A percentile compares a stretch with the other conserved stretches of the same genome.
These are phyloP conservation scores for Hydra vulgaris DNA, from an alignment of 30 jellyfish, hydroid and myxozoan genomes.

Conservation along the genomic window DNA sequence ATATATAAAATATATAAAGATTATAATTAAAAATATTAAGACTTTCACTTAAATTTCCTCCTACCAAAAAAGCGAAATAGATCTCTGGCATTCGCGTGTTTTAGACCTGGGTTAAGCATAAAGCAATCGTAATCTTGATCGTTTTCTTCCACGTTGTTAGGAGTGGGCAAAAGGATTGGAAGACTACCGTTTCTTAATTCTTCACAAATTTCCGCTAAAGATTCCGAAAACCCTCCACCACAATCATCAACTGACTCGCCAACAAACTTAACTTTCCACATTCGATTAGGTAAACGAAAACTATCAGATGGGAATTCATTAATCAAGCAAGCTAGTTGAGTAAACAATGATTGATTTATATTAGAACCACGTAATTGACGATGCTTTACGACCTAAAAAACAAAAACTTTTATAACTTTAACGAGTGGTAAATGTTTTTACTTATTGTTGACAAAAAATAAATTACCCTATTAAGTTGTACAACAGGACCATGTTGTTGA, in stretches of 20 bases:
- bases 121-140: conserved; percentile 39
- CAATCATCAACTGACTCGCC: conserved; percentile 94
- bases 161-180: conserved; percentile 65
- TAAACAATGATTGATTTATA: conserved; percentile 45
- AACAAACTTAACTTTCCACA: conserved; percentile 77
- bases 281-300: conserved; percentile 71
- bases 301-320: conserved; percentile 46
- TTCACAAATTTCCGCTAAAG: conserved; percentile 89
- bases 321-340: conserved; percentile 57
- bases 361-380: conserved; percentile 20
- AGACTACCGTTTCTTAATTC: conserved; percentile 67
- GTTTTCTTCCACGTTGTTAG: conserved; percentile 63
- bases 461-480: conserved; percentile 68
- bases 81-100: conserved; percentile 40
- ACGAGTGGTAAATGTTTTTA: background rate
- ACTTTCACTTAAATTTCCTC: background rate
- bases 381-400: conserved; percentile 58
- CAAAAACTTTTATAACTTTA: background rate
- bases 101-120: conserved; percentile 42
- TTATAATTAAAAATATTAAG: no score
- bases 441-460: no score
- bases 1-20: no score
- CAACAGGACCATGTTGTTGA: conserved; percentile 84
- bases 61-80: conserved; percentile 44
- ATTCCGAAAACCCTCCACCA: conserved; percentile 93